phyloP scores from a whole-genome alignment of 1,140 invertebrate species.

The Calephelis virginiensis region DNA sequence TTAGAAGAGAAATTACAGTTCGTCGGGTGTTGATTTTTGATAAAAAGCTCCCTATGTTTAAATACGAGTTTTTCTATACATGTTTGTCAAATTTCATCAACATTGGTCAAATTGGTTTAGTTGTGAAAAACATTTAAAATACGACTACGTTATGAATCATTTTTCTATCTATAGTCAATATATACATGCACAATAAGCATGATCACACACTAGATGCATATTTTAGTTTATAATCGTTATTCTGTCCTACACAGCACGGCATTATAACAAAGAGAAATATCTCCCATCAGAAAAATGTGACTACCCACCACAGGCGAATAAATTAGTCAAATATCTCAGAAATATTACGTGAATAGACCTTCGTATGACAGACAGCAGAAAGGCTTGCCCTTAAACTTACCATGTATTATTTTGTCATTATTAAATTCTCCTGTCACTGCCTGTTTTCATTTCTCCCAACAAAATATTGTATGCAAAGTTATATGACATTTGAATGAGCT shows the following conservation, averaged over 20 bases:
- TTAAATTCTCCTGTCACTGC: slow-evolving; percentile 74
- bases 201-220: background rate
- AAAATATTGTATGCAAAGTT: slow-evolving; percentile 78
- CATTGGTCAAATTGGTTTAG: too few relatives aligned
- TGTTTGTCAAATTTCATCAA: too few relatives aligned
- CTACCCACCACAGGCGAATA: slow-evolving; percentile 56
- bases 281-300: slow-evolving; percentile 30
- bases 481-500: slow-evolving; percentile 77
- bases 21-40: too few relatives aligned
- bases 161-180: background rate
- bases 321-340: slow-evolving; percentile 74
- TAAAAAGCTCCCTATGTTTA: too few relatives aligned
- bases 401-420: slow-evolving; percentile 79
- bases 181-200: background rate
- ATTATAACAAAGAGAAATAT: slow-evolving; percentile 16
- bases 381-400: slow-evolving; percentile 71
- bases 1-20: too few relatives aligned
- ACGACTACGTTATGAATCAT: background rate
- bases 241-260: background rate
- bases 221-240: background rate
- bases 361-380: slow-evolving; percentile 77
- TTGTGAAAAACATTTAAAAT: too few relatives aligned
- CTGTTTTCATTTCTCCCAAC: slow-evolving; percentile 67
- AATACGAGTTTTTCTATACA: too few relatives aligned
- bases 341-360: slow-evolving; percentile 73